A percentile compares a stretch with the other conserved stretches of the same genome.
Conservation (phyloP, 2,113 vertebrate genomes). For the western clawed frog (Xenopus tropicalis) region DNA sequence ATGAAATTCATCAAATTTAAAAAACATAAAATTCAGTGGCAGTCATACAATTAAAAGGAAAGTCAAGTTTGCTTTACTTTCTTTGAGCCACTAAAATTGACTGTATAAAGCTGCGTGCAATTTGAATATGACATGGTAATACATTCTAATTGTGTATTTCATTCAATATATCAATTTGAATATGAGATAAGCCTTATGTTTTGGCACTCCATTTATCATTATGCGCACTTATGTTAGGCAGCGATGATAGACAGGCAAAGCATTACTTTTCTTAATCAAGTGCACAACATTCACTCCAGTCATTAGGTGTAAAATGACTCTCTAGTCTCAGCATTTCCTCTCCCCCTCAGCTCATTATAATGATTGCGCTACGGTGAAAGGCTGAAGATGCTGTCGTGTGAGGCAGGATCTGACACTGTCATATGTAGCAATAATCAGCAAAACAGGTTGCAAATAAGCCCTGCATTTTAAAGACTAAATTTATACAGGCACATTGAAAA, state of each 20-base stretch:
- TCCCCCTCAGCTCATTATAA: constrained; percentile 7
- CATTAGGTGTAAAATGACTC: constrained; percentile 18
- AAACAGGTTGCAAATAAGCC: no score
- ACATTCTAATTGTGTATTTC: neutral
- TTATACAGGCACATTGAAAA: no score
- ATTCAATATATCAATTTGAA: constrained; percentile 9
- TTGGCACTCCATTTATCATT: constrained; percentile 5
- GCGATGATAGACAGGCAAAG: constrained; percentile 2
- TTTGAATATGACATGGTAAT: neutral
- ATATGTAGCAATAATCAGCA: neutral
- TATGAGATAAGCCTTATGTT: constrained; percentile 14
- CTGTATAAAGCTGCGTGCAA: neutral
- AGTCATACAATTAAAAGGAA: neutral
- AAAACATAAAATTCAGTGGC: neutral
- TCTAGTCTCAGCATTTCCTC: neutral
- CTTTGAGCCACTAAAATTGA: neutral
- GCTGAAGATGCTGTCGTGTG: neutral
- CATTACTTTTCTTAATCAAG: constrained; percentile 23
- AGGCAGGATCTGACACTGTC: neutral
- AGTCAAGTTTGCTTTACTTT: neutral
- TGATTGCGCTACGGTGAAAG: neutral
- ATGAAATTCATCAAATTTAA: no score
- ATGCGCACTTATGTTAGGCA: constrained; percentile 8
- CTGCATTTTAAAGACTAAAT: no score
- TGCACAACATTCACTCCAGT: constrained; percentile 15